Percentiles rank a stretch among this genome's conserved stretches.
Conservation (phyloP, 2,888 invertebrate species). For the Dusona sp. region DNA sequence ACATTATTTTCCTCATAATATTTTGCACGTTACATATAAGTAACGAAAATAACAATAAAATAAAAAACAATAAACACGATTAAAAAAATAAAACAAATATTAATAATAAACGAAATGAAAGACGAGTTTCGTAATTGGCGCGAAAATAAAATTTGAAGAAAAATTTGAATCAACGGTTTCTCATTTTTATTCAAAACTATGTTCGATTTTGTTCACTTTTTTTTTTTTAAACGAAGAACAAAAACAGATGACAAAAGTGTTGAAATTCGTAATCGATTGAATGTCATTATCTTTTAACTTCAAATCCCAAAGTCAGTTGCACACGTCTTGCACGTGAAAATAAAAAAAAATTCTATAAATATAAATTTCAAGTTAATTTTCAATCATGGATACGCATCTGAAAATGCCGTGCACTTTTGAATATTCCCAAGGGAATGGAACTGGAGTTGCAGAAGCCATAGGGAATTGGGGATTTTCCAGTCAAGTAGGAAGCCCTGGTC, state of each 20-base stretch:
- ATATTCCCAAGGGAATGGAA: slow-evolving; percentile 77
- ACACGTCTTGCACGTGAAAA: neutral
- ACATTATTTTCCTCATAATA: too few species aligned
- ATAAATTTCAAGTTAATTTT: slow-evolving; percentile 47
- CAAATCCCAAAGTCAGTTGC: neutral
- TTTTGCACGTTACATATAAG: neutral
- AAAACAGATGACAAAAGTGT: neutral
- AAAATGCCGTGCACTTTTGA: slow-evolving; percentile 73
- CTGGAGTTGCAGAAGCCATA: slow-evolving; percentile 79
- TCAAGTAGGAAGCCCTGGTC: slow-evolving; percentile 74
- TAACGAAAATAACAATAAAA: neutral
- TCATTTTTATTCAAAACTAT: neutral
- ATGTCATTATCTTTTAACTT: neutral
- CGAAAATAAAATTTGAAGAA: neutral
- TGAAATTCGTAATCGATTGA: neutral
- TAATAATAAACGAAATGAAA: neutral
- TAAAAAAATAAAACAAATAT: neutral
- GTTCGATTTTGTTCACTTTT: neutral
- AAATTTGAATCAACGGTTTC: neutral
- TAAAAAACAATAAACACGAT: neutral
- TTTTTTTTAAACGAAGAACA: neutral
- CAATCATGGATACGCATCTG: slow-evolving; percentile 61
- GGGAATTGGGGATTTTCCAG: slow-evolving; percentile 82
- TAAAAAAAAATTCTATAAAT: neutral
- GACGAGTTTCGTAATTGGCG: neutral